Evolutionary conservation across 2,797 vertebrate genomes (phyloP).

Genomic region (Glyptemys insculpta): DNA sequence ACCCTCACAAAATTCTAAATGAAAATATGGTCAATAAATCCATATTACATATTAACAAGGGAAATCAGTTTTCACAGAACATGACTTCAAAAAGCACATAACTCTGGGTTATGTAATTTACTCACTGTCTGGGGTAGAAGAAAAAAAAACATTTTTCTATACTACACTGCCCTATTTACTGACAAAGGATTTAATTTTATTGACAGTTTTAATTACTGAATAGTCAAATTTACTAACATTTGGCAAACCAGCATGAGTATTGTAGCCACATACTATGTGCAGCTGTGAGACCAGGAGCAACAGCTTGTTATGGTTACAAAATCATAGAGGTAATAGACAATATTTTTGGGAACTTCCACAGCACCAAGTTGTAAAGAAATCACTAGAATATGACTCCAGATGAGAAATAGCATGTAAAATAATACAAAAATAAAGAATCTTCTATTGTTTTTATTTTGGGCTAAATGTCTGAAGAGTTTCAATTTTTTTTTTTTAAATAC

Average conservation of each 20-base stretch:
- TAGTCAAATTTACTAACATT: neutral
- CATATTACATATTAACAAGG: neutral
- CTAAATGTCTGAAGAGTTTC: neutral
- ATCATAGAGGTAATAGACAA: neutral
- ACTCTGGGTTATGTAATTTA: neutral
- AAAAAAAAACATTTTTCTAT: neutral
- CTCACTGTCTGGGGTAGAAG: neutral
- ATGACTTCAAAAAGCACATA: neutral
- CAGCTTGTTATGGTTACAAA: neutral
- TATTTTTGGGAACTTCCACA: neutral
- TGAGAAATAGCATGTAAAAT: neutral
- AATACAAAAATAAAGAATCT: neutral
- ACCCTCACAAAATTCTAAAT: neutral
- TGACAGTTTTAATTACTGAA: neutral
- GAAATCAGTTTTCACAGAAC: neutral
- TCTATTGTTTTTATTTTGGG: neutral
- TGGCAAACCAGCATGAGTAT: neutral
- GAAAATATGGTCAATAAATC: neutral
- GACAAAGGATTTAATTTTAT: fast-evolving
- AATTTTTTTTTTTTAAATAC: neutral
- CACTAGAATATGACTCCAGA: neutral
- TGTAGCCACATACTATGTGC: neutral
- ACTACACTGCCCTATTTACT: neutral
- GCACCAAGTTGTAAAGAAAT: neutral
- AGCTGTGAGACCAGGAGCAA: neutral